Percentiles rank a stretch among this genome's conserved stretches.
Conservation (phyloP, 2,888 invertebrate species). For the Dascillus cervinus region DNA sequence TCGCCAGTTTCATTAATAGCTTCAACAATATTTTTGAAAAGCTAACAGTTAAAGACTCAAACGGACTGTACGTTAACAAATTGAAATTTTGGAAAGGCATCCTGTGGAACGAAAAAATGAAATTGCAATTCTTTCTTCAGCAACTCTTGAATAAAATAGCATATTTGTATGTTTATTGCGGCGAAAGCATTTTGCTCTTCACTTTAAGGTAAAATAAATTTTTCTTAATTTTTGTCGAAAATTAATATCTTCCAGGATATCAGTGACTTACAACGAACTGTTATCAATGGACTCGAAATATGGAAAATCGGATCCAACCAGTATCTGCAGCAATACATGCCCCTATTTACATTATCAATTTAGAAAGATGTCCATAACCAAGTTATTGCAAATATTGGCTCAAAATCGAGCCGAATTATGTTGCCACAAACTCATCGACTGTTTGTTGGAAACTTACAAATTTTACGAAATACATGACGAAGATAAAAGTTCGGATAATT, state of each 20-base stretch:
- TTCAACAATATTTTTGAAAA: slow-evolving; percentile 49
- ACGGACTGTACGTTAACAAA: too few relatives aligned
- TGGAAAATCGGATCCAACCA: slow-evolving; percentile 49
- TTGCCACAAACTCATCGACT: slow-evolving; percentile 63
- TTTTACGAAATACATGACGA: slow-evolving; percentile 49
- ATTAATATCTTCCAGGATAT: slow-evolving; percentile 50
- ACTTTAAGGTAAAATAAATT: slow-evolving; percentile 53
- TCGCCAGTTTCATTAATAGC: slow-evolving; percentile 46
- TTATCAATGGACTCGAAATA: slow-evolving; percentile 51
- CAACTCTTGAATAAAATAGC: slow-evolving; percentile 49
- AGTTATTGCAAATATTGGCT: slow-evolving; percentile 65
- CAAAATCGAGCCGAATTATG: slow-evolving; percentile 62
- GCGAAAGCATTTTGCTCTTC: slow-evolving; percentile 50
- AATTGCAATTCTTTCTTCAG: slow-evolving; percentile 48
- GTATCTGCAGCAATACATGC: slow-evolving; percentile 68
- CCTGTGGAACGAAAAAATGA: slow-evolving; percentile 48
- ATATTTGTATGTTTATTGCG: slow-evolving; percentile 51
- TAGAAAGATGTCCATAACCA: slow-evolving; percentile 63
- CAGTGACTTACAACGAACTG: slow-evolving; percentile 55
- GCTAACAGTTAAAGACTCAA: too few relatives aligned
- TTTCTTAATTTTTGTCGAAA: too few relatives aligned
- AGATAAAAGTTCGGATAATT: slow-evolving; percentile 43
- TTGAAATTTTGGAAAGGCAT: slow-evolving; percentile 47
- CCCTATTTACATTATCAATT: slow-evolving; percentile 62
- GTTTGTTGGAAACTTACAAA: slow-evolving; percentile 58